These are phyloP conservation scores for Heterodera schachtii DNA, from an alignment of 1,140 invertebrate species.

Conservation along the genomic window DNA sequence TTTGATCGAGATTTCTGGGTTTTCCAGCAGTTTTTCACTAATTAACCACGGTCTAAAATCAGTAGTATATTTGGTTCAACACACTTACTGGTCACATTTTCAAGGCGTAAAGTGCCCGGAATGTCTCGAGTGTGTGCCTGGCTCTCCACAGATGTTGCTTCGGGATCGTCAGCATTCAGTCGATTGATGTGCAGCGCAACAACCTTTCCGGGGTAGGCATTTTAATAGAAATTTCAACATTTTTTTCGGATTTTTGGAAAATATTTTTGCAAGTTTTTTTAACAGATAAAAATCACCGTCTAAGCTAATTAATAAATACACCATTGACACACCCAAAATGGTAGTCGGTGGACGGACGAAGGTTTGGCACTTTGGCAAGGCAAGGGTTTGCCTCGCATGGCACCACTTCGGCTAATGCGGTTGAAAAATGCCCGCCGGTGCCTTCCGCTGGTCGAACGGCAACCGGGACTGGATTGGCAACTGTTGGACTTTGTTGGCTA, in stretches of 20 bases:
- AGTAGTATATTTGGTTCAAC: no score
- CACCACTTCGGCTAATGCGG: conserved; percentile 54
- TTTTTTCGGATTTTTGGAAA: background rate
- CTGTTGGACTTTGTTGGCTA: conserved; percentile 37
- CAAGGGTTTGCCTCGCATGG: conserved; percentile 55
- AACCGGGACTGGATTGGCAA: conserved; percentile 45
- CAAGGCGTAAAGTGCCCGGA: conserved; percentile 57
- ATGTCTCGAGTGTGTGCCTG: conserved; percentile 56
- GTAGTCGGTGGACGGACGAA: conserved; percentile 61
- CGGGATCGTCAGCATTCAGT: conserved; percentile 59
- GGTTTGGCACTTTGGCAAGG: conserved; percentile 61
- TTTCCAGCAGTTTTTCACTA: no score
- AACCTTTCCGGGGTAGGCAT: conserved; percentile 35
- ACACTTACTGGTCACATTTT: conserved; percentile 58
- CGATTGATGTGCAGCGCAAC: conserved; percentile 60
- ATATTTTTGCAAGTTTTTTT: no score
- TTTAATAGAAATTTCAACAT: conserved; percentile 16
- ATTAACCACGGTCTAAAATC: no score
- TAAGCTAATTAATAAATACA: no score
- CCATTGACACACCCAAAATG: conserved; percentile 61
- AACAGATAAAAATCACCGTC: no score
- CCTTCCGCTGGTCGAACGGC: conserved; percentile 40
- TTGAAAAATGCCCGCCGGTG: conserved; percentile 43
- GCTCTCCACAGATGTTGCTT: conserved; percentile 59
- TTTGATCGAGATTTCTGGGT: no score